Percentiles rank a stretch among this genome's conserved stretches.
Conservation (phyloP, 2,113 vertebrate species). For the Genyomyrus donnyi region DNA sequence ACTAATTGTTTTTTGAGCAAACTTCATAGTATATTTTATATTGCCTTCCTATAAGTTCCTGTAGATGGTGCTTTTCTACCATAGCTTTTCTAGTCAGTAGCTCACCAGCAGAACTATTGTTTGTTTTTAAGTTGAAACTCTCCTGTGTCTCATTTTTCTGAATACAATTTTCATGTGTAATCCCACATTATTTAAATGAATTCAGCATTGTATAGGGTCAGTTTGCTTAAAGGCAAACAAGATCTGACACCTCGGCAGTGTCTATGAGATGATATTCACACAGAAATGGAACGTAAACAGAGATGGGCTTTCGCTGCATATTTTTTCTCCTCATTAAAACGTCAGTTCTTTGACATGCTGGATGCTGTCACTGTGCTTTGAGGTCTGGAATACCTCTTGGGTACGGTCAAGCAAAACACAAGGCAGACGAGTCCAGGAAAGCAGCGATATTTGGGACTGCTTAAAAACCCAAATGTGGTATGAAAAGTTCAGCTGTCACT, state of each 20-base stretch:
- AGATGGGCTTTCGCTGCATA: neutral
- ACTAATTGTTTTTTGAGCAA: neutral
- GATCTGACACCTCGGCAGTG: neutral
- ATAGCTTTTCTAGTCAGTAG: neutral
- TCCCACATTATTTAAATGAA: neutral
- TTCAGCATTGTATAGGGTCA: neutral
- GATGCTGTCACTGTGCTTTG: neutral
- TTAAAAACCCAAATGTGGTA: conserved; percentile 2
- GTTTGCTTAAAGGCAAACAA: neutral
- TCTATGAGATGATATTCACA: neutral
- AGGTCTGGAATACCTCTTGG: neutral
- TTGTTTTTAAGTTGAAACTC: neutral
- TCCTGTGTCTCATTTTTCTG: neutral
- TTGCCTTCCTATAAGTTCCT: conserved; percentile 25
- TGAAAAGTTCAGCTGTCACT: neutral
- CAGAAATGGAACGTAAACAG: neutral
- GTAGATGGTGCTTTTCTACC: conserved; percentile 30
- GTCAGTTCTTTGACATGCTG: neutral
- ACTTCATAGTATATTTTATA: neutral
- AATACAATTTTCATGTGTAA: neutral
- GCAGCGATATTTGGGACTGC: neutral
- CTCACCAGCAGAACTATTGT: neutral
- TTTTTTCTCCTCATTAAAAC: neutral
- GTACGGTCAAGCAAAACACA: neutral
- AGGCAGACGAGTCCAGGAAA: neutral